phyloP scores from a whole-genome alignment of 2,113 vertebrate species.

The Pholis gunnellus region DNA sequence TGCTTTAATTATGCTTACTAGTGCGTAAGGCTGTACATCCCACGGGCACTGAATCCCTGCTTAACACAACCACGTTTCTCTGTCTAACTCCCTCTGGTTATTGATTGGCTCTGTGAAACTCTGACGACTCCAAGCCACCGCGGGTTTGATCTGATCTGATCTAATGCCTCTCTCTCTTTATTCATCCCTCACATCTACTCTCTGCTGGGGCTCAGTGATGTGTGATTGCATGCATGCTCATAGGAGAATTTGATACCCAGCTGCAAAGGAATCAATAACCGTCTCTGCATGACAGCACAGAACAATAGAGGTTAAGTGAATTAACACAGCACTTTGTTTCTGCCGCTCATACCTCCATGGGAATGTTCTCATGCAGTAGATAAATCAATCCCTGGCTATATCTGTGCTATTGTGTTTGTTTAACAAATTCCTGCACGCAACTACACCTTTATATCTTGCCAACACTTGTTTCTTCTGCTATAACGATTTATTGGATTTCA shows the following conservation, averaged over 20 bases:
- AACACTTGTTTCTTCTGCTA: not conserved
- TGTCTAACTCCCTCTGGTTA: constrained; percentile 37
- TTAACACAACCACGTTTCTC: constrained; percentile 11
- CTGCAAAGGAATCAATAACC: constrained; percentile 68
- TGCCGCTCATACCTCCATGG: constrained; percentile 35
- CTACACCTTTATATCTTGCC: constrained; percentile 10
- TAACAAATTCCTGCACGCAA: constrained; percentile 18
- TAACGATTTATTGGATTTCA: not conserved
- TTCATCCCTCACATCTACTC: constrained; percentile 30
- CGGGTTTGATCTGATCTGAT: constrained; percentile 24
- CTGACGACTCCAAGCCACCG: constrained; percentile 18
- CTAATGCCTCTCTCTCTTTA: constrained; percentile 25
- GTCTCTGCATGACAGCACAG: constrained; percentile 55
- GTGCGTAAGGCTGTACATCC: constrained; percentile 26
- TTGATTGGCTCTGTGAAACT: constrained; percentile 48
- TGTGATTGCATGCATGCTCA: constrained; percentile 4
- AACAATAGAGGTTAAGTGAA: constrained; percentile 74
- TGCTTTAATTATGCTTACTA: constrained; percentile 40
- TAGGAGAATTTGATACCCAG: constrained; percentile 49
- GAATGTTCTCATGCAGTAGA: constrained; percentile 31
- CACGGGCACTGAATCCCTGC: constrained; percentile 27
- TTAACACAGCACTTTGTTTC: constrained; percentile 65
- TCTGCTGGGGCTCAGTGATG: constrained; percentile 20
- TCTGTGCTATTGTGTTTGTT: constrained; percentile 44
- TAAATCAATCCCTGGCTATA: constrained; percentile 51